Evolutionary conservation across 2,888 invertebrate genomes (phyloP).

Genomic region (Palloptera scutellata): DNA sequence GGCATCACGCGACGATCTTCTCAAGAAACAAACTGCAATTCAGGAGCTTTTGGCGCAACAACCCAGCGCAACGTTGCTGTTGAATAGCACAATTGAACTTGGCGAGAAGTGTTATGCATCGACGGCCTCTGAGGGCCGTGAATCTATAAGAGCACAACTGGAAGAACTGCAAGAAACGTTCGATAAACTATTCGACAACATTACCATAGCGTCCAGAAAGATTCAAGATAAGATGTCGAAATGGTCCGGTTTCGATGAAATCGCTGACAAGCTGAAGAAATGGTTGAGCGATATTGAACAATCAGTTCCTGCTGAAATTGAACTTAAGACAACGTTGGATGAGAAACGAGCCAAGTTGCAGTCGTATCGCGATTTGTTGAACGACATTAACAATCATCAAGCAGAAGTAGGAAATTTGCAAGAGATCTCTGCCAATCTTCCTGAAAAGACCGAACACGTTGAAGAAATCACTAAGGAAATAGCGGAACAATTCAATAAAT

Average conservation of each 20-base stretch:
- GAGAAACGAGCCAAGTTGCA: constrained; percentile 90
- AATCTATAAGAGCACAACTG: constrained; percentile 81
- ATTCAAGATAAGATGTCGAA: constrained; percentile 83
- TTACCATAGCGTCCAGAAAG: constrained; percentile 79
- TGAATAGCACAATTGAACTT: constrained; percentile 85
- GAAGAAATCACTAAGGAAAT: constrained; percentile 75
- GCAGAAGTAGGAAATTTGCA: constrained; percentile 84
- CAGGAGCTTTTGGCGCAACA: constrained; percentile 80
- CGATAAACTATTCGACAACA: constrained; percentile 81
- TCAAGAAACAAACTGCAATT: constrained; percentile 74
- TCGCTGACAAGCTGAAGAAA: constrained; percentile 76
- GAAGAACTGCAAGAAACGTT: constrained; percentile 85
- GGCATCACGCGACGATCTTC: constrained; percentile 74
- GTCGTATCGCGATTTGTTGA: constrained; percentile 80
- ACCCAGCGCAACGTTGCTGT: constrained; percentile 75
- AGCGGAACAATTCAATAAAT: constrained; percentile 75
- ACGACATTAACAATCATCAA: constrained; percentile 85
- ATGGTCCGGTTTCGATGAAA: constrained; percentile 92
- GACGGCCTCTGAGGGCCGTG: constrained; percentile 87
- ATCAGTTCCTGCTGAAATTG: constrained; percentile 79
- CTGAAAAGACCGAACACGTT: constrained; percentile 79
- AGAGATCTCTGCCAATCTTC: constrained; percentile 80
- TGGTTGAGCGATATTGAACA: constrained; percentile 83
- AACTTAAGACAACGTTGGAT: constrained; percentile 84
- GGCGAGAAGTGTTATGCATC: constrained; percentile 89